Percentiles rank a stretch among this genome's conserved stretches.
These are phyloP conservation scores for Saguinus midas DNA, from an alignment of 2,113 vertebrate genomes.

Conservation along the genomic window DNA sequence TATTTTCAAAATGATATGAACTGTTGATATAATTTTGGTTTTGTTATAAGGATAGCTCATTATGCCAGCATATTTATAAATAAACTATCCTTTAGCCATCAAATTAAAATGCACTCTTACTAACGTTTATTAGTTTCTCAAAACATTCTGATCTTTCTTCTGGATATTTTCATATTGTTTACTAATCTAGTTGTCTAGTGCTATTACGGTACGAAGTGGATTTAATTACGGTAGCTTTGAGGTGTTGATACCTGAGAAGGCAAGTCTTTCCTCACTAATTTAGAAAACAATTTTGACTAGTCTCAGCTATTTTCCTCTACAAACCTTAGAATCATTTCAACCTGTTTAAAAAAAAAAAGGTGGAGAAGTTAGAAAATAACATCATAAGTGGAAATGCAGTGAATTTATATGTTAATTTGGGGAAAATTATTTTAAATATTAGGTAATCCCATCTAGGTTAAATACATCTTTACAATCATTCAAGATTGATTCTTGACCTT, in stretches of 20 bases:
- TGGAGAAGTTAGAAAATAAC: background rate
- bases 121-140: background rate
- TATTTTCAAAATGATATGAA: background rate
- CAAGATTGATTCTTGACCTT: background rate
- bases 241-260: background rate
- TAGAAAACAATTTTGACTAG: background rate
- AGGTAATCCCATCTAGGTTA: background rate
- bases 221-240: background rate
- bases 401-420: background rate
- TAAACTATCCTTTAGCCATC: background rate
- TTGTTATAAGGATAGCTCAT: background rate
- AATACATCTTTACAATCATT: background rate
- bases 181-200: background rate
- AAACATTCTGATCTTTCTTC: background rate
- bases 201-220: background rate
- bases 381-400: background rate
- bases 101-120: background rate
- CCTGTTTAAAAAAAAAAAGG: background rate
- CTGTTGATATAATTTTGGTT: background rate
- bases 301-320: background rate
- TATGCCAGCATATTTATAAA: background rate
- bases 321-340: background rate
- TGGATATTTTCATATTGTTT: background rate
- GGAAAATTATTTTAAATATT: background rate
- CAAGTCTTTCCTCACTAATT: background rate